phyloP scores from a whole-genome alignment of 2,888 invertebrate genomes.

The Pollenia amentaria region DNA sequence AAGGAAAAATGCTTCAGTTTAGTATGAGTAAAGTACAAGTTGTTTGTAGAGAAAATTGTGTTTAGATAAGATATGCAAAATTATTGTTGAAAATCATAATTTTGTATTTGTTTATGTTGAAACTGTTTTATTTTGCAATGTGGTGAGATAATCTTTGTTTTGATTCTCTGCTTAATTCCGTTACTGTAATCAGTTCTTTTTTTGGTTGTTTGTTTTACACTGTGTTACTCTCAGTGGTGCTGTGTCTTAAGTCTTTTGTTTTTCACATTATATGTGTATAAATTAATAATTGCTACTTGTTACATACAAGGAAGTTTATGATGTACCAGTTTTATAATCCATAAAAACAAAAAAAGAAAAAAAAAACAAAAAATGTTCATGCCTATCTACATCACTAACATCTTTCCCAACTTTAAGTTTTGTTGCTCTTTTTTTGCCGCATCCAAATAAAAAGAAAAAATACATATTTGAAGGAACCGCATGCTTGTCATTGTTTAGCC shows the following conservation, averaged over 20 bases:
- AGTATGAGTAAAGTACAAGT: too few species aligned
- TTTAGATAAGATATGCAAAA: too few species aligned
- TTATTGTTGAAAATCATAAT: too few species aligned
- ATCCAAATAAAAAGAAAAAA: background rate
- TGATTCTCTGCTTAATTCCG: background rate
- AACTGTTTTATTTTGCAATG: too few species aligned
- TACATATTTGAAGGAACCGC: constrained; percentile 26
- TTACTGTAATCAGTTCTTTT: background rate
- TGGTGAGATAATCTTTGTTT: background rate
- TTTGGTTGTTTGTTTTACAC: background rate
- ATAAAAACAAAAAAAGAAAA: constrained; percentile 19
- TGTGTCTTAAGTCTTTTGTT: constrained; percentile 59
- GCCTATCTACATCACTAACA: constrained; percentile 10
- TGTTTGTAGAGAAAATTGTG: too few species aligned
- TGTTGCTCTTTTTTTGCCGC: background rate
- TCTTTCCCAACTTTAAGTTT: constrained; percentile 11
- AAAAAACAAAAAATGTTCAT: constrained; percentile 23
- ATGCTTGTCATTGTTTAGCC: constrained; percentile 41
- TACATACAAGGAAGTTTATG: constrained; percentile 72
- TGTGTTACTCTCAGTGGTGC: background rate
- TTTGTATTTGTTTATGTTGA: too few species aligned
- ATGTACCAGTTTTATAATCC: constrained; percentile 67
- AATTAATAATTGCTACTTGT: constrained; percentile 47
- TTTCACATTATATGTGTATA: constrained; percentile 10
- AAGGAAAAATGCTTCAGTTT: background rate